Base-by-base conservation (phyloP, 2,113 vertebrate genomes). In the Mandrillus leucophaeus region DNA sequence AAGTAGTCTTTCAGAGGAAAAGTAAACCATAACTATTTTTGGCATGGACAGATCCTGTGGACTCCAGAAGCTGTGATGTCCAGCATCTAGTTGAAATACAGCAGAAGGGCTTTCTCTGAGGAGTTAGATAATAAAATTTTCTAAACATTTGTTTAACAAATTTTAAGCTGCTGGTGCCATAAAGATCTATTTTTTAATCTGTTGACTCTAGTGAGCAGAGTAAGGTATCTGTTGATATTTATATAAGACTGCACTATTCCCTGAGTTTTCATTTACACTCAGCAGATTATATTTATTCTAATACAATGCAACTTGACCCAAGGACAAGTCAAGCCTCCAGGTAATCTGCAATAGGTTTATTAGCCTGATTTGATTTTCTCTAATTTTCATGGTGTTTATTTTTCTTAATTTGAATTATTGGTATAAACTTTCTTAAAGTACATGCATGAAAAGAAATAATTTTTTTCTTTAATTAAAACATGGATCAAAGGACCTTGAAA, bases 401-500 rank as follows among this genome's bases (percentile, higher is more conserved):
- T 27, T 87, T 8, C 2, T 84, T 84, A 61, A 66, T 78, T 97
- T 95, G 20, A 84, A 90, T 91, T 81, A 59, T 70, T 92, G 30
- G 48, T 50, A 66, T 40, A 95, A 88, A 81, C 2, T 68, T 95
- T 83, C 38, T 95, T 38, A 93, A 93, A 91, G 72, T 85, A 88
- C 83, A 48, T 88, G 43, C 0, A n/a, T 14, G 78, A 11, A 27
- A 90, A 89, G 23, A 97, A 75, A 73, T 64, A 32, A n/a, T 30
- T 78, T 32, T 50, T 90, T 64, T 38, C 6, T 55, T 68, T 83
- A 83, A 59, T 86, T 78, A 93, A 87, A 23, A 8, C 96, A 64
- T 78, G 48, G 50, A 32, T 90, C 2, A 93, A 23, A 96, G 18
- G 35, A 66, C 25, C 50, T 88, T 85, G 78, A 85, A 90, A 79